phyloP scores from a whole-genome alignment of 2,888 invertebrate species.

The Cremastinae sp. region DNA sequence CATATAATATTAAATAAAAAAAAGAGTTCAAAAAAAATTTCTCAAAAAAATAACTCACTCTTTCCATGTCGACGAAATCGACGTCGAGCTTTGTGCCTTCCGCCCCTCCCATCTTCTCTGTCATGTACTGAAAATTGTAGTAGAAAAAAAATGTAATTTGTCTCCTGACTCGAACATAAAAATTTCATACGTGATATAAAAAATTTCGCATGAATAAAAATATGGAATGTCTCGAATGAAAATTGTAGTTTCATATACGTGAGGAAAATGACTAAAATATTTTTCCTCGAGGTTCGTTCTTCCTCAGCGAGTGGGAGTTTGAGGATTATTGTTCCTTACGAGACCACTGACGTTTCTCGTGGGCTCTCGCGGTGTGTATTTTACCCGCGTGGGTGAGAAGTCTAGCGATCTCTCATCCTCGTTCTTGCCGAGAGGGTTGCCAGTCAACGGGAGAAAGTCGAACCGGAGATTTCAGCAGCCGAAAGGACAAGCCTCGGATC shows the following conservation, averaged over 20 bases:
- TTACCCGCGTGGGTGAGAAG: constrained; percentile 2
- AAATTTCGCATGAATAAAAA: too few species aligned
- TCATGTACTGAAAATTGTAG: constrained; percentile 93
- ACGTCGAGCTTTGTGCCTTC: constrained; percentile 99
- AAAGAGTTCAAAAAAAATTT: constrained; percentile 6
- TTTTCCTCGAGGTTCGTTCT: not conserved
- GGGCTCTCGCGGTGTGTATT: too few species aligned
- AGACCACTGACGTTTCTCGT: too few species aligned
- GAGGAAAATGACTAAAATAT: too few species aligned
- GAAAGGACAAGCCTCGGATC: constrained; percentile 61
- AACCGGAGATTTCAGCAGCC: constrained; percentile 55
- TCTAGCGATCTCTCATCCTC: not conserved
- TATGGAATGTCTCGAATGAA: too few species aligned
- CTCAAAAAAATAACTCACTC: constrained; percentile 82
- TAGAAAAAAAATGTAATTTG: constrained; percentile 17
- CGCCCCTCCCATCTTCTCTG: constrained; percentile 99
- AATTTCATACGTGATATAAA: too few species aligned
- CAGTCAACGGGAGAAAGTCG: constrained; percentile 53
- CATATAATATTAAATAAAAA: constrained; percentile 31
- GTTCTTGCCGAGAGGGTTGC: constrained; percentile 39
- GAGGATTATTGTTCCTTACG: not conserved
- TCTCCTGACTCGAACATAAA: too few species aligned
- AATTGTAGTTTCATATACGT: too few species aligned
- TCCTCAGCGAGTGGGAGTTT: not conserved
- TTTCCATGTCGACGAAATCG: constrained; percentile 99